Conservation (phyloP, 1,140 invertebrate genomes). For the Drosophila biarmipes region DNA sequence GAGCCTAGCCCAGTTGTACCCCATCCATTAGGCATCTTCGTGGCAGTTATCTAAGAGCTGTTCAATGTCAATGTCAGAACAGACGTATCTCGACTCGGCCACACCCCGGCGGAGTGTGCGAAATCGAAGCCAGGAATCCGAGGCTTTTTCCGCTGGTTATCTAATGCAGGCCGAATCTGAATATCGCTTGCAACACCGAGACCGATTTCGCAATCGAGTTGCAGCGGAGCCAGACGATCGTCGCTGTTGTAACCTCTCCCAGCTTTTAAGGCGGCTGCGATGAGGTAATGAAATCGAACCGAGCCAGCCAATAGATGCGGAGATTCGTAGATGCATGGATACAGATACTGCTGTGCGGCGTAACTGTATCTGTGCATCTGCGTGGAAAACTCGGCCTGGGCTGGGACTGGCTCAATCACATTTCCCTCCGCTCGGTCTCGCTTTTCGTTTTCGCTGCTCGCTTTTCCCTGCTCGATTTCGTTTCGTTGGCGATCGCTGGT, state of each 20-base stretch:
- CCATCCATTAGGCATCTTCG: conserved; percentile 41
- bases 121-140: conserved; percentile 11
- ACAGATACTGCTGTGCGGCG: conserved; percentile 7
- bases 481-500: conserved; percentile 36
- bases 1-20: conserved; percentile 37
- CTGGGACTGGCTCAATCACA: conserved; percentile 51
- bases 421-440: conserved; percentile 50
- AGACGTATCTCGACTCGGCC: conserved; percentile 27
- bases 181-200: conserved; percentile 45
- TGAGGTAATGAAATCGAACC: conserved; percentile 77
- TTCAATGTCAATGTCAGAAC: conserved; percentile 81
- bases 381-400: conserved; percentile 70
- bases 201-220: conserved; percentile 56
- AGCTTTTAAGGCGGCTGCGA: conserved; percentile 69
- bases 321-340: conserved; percentile 36
- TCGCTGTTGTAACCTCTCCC: conserved; percentile 71
- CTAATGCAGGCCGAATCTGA: conserved; percentile 51
- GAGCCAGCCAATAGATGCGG: conserved; percentile 53
- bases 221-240: conserved; percentile 61
- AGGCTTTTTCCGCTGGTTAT: conserved; percentile 25
- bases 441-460: conserved; percentile 56
- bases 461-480: conserved; percentile 28
- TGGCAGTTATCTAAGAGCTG: conserved; percentile 32
- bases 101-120: conserved; percentile 19
- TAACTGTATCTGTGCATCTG: conserved; percentile 12